Evolutionary conservation across 2,113 vertebrate genomes (phyloP), one percentile per base, ranked within the genome.

Genomic region (Misgurnus anguillicaudatus): DNA sequence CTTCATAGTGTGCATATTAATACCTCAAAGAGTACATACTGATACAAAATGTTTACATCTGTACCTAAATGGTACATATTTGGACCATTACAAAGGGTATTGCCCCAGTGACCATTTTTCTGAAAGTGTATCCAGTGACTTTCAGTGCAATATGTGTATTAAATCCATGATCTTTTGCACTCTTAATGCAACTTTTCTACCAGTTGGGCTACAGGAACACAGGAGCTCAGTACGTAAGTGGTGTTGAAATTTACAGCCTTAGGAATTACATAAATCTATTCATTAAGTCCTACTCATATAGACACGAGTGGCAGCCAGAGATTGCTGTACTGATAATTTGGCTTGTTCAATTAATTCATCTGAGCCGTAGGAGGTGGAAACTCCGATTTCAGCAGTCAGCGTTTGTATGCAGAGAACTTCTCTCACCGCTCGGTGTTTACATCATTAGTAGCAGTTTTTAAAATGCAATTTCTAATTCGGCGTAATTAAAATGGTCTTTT

Each of bases 361-460:
- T 45, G 36, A 47, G 51, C 61, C 11, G 13, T 19, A 47, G 51
- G 14, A 57, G 53, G 21, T 21, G 0, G 38, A 58, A 48, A 38
- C 31, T 41, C 51, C 9, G 36, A 77, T 24, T 19, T 13, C 19
- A 17, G 24, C 17, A 81, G 21, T 63, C 19, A 60, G 53, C 48
- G 11, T 64, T 17, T 47, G 9, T 60, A 38, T 41, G 53, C n/a
- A 42, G 53, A 17, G 17, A 6, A 58, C 45, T 70, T 62, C 53
- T 63, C 58, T 11, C 65, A 47, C 65, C 31, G 55, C 6, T 39
- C 64, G 10, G 31, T 24, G 61, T 85, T 82, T 80, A 57, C 77
- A 71, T 82, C 75, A 82, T 82, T 80, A 73, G 77, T 75, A 41
- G 41, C 36, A 16, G 48, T 77, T 80, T 82, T 76, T 31, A 82